phyloP scores from a whole-genome alignment of 2,888 invertebrate species.

The Alloplasta piceator region DNA sequence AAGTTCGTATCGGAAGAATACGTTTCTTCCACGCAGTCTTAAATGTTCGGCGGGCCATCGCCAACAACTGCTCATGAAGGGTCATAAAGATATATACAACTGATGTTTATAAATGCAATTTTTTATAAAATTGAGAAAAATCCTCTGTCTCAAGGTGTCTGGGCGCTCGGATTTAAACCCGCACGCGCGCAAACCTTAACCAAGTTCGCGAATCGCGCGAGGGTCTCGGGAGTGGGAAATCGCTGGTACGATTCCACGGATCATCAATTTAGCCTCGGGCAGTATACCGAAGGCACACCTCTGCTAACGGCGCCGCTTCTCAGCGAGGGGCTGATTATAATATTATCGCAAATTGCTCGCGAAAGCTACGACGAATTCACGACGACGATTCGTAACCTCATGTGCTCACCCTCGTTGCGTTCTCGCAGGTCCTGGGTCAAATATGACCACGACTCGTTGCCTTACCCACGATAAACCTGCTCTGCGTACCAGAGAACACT shows the following conservation, averaged over 20 bases:
- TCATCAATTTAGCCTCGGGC: conserved; percentile 73
- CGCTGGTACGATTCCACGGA: conserved; percentile 69
- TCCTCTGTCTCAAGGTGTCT: too few relatives aligned
- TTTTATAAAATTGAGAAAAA: too few relatives aligned
- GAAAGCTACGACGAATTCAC: conserved; percentile 75
- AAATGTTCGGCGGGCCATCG: too few relatives aligned
- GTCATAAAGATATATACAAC: too few relatives aligned
- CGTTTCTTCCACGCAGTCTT: too few relatives aligned
- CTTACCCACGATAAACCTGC: conserved; percentile 55
- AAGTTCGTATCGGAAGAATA: too few relatives aligned
- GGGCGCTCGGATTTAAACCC: too few relatives aligned
- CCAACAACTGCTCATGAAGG: too few relatives aligned
- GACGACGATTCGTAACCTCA: conserved; percentile 64
- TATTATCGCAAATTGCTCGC: conserved; percentile 77
- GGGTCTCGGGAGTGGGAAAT: conserved; percentile 12
- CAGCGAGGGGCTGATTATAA: conserved; percentile 75
- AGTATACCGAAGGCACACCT: conserved; percentile 63
- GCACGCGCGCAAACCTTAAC: background rate
- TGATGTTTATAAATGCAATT: too few relatives aligned
- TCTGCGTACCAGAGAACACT: conserved; percentile 62
- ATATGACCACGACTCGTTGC: conserved; percentile 32
- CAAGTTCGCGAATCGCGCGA: conserved; percentile 14
- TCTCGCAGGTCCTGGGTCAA: conserved; percentile 32
- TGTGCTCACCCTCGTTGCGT: conserved; percentile 57
- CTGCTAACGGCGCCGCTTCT: conserved; percentile 36